These are phyloP conservation scores for Parasteatoda lunata DNA, from an alignment of 2,888 invertebrate species.

Conservation along the genomic window DNA sequence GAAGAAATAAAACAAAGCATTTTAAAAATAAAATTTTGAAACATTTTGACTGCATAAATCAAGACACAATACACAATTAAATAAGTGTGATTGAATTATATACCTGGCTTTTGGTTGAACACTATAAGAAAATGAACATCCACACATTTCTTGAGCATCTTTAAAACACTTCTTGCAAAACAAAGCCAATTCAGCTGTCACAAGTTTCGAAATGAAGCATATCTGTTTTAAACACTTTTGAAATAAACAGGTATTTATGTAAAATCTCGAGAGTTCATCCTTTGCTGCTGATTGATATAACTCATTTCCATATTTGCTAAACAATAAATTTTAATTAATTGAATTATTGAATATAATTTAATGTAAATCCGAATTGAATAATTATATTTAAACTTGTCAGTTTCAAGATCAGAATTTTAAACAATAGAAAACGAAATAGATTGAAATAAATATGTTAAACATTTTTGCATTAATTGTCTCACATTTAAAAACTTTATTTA, in stretches of 20 bases:
- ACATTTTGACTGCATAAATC: too few species aligned
- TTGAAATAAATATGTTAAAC: too few species aligned
- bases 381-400: neutral
- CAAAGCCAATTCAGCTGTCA: constrained; percentile 27
- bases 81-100: too few species aligned
- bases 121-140: constrained; percentile 3
- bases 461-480: too few species aligned
- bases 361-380: neutral
- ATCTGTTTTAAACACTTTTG: neutral
- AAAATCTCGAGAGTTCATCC: neutral
- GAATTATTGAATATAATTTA: neutral
- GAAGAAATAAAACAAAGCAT: too few species aligned
- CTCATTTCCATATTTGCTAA: neutral
- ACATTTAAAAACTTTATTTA: too few species aligned
- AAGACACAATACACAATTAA: too few species aligned
- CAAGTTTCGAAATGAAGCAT: constrained; percentile 23
- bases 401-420: too few species aligned
- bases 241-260: neutral
- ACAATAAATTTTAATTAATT: neutral
- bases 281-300: neutral
- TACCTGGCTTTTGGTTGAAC: neutral
- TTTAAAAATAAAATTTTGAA: too few species aligned
- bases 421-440: too few species aligned
- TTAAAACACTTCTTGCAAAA: constrained; percentile 15
- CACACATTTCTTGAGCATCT: constrained; percentile 6